phyloP scores from a whole-genome alignment of 2,113 vertebrate genomes.

The Meriones unguiculatus region DNA sequence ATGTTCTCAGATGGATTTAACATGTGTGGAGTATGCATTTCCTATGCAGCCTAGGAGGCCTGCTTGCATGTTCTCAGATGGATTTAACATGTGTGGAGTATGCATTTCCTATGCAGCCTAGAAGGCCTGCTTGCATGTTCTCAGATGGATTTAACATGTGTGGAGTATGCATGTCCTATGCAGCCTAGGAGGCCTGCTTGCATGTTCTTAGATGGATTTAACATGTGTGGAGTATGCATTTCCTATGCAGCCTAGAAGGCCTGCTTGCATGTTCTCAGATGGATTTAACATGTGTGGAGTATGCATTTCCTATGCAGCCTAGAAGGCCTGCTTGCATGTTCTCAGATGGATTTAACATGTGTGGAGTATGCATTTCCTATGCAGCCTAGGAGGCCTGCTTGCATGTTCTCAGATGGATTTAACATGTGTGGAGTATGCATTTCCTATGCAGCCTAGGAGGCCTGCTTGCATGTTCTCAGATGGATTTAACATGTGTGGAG shows the following conservation, averaged over 20 bases:
- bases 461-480: background rate
- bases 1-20: too few species aligned
- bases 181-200: background rate
- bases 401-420: background rate
- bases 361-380: background rate
- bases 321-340: background rate
- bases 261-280: background rate
- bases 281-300: too few species aligned
- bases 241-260: background rate
- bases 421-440: too few species aligned
- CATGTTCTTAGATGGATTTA: background rate
- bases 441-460: background rate
- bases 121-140: background rate
- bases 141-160: too few species aligned
- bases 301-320: background rate
- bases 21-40: background rate
- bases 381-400: background rate
- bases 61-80: background rate
- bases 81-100: too few species aligned
- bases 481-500: too few species aligned
- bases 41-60: fast-evolving
- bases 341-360: too few species aligned
- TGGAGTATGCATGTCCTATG: background rate
- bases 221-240: too few species aligned
- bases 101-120: background rate